Conservation (phyloP, 2,888 invertebrate genomes). For the Acanthococcus lagerstroemiae region DNA sequence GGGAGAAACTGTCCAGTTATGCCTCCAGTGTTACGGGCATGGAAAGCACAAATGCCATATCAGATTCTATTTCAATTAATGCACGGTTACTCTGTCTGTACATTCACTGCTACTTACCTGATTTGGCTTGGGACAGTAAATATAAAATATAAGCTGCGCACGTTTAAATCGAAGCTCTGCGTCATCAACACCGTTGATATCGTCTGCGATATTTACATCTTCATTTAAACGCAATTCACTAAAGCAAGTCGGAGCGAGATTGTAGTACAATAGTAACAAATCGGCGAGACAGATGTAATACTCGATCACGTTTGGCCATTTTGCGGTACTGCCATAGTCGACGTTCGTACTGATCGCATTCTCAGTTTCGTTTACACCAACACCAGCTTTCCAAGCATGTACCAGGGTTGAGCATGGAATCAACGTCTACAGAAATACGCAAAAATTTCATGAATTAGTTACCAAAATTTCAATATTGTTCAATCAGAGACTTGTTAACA, state of each 20-base stretch:
- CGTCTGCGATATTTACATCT: background rate
- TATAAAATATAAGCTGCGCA: slow-evolving; percentile 9
- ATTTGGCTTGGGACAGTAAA: slow-evolving; percentile 1
- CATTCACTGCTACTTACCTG: slow-evolving; percentile 2
- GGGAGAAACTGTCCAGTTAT: too few relatives aligned
- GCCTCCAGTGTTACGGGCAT: too few relatives aligned
- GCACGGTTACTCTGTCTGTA: slow-evolving; percentile 3
- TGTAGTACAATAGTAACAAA: slow-evolving; percentile 1
- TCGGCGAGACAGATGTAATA: slow-evolving; percentile 3
- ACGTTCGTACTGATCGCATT: background rate
- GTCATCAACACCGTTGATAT: background rate
- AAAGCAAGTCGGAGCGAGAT: background rate
- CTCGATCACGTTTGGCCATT: background rate
- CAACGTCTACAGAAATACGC: background rate
- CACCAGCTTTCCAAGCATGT: slow-evolving; percentile 6
- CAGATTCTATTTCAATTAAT: too few relatives aligned
- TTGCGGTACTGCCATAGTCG: background rate
- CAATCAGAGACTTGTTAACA: background rate
- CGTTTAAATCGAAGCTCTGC: background rate
- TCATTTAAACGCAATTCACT: slow-evolving; percentile 9
- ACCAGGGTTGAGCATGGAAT: background rate
- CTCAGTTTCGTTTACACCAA: background rate
- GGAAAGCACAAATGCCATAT: too few relatives aligned
- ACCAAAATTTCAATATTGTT: background rate
- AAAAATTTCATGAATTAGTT: too few relatives aligned